phyloP scores from a whole-genome alignment of 2,888 invertebrate genomes.

The Nephrotoma guestfalica region DNA sequence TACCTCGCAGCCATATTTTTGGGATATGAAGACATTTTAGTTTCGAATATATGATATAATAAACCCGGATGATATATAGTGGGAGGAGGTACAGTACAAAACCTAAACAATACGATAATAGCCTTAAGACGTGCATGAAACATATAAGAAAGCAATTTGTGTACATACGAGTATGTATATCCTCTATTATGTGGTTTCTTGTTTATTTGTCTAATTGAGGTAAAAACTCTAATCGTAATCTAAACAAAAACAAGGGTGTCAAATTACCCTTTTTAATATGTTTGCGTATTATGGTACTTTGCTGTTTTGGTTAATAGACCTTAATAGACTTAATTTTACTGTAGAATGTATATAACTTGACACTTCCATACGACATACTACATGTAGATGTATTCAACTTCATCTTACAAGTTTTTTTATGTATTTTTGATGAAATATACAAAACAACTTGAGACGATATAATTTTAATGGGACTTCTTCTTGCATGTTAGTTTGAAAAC shows the following conservation, averaged over 20 bases:
- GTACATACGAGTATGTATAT: neutral
- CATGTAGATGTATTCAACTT: neutral
- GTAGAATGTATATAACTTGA: neutral
- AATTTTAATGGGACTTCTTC: neutral
- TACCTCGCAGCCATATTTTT: neutral
- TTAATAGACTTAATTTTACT: neutral
- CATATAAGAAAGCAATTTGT: neutral
- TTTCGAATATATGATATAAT: neutral
- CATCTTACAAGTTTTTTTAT: neutral
- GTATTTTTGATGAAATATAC: neutral
- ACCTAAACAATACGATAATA: neutral
- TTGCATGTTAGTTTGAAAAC: neutral
- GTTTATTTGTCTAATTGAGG: neutral
- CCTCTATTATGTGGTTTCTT: neutral
- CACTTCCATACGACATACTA: neutral
- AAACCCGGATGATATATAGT: neutral
- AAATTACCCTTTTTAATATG: neutral
- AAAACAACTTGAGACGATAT: neutral
- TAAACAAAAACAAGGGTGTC: neutral
- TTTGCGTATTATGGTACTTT: neutral
- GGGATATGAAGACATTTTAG: neutral
- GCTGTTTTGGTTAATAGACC: neutral
- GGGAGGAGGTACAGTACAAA: neutral
- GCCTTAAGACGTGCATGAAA: neutral
- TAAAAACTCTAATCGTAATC: neutral